Conservation (phyloP, 2,797 vertebrate genomes). For the Hydrolagus colliei region DNA sequence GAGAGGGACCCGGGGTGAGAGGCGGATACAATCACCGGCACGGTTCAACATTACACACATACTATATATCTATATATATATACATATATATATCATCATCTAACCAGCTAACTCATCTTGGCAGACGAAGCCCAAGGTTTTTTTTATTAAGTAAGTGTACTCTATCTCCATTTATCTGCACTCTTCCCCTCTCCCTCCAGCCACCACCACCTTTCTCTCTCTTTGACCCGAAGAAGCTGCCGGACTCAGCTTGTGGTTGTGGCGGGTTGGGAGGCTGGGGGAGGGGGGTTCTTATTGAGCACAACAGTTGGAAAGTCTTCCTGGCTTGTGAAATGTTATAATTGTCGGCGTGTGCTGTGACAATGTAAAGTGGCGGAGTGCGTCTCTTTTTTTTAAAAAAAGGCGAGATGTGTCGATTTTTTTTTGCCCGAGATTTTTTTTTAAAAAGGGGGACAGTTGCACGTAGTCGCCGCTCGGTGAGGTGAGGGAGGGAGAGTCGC, state of each 20-base stretch:
- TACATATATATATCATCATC: no score
- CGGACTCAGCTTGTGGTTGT: not conserved
- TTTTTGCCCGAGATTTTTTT: no score
- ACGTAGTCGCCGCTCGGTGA: not conserved
- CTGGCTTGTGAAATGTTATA: conserved; percentile 14
- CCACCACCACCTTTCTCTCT: no score
- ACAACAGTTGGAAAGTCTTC: conserved; percentile 17
- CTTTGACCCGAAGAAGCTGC: not conserved
- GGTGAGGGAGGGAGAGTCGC: no score
- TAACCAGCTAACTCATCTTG: no score
- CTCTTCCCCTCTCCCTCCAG: not conserved
- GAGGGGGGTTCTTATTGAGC: no score
- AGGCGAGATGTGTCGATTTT: not conserved
- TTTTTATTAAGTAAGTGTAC: not conserved
- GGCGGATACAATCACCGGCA: no score
- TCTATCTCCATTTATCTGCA: not conserved
- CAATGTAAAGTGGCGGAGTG: not conserved
- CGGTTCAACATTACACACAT: no score
- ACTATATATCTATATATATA: no score
- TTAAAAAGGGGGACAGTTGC: not conserved
- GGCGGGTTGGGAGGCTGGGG: no score
- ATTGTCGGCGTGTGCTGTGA: not conserved
- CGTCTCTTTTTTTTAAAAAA: not conserved
- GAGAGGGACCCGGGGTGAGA: not conserved
- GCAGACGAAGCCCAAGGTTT: not conserved